Evolutionary conservation across 2,113 vertebrate genomes (phyloP).

Genomic region (Megalops atlanticus): DNA sequence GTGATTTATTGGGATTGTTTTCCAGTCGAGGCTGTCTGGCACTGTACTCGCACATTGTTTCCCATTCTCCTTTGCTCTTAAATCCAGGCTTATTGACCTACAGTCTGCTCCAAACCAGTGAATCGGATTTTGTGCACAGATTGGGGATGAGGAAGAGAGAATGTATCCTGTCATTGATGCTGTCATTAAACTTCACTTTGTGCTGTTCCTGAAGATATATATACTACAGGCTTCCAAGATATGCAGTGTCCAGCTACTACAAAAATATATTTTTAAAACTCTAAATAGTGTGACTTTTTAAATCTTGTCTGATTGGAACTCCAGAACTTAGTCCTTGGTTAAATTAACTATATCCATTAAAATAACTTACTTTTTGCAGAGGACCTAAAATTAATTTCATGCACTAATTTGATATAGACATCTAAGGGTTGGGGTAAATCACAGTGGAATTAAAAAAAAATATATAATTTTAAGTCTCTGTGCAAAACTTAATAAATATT

Average conservation of each 20-base stretch:
- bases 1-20: constrained; percentile 40
- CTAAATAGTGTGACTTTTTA: background rate
- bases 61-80: constrained; percentile 5
- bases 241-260: background rate
- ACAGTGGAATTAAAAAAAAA: background rate
- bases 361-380: background rate
- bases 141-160: background rate
- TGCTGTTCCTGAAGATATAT: background rate
- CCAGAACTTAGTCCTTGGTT: background rate
- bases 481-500: background rate
- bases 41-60: constrained; percentile 7
- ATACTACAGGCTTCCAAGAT: background rate
- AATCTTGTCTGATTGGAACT: background rate
- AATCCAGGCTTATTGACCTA: constrained; percentile 21
- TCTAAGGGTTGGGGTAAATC: constrained; percentile 7
- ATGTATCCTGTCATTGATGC: background rate
- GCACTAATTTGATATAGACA: background rate
- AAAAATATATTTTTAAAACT: background rate
- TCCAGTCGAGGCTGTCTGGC: constrained; percentile 27
- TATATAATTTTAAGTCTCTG: background rate
- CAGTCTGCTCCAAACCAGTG: background rate
- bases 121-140: background rate
- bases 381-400: background rate
- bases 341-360: background rate
- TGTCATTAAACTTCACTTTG: background rate